Conservation (phyloP, 2,888 invertebrate species). For the Macaria liturata region DNA sequence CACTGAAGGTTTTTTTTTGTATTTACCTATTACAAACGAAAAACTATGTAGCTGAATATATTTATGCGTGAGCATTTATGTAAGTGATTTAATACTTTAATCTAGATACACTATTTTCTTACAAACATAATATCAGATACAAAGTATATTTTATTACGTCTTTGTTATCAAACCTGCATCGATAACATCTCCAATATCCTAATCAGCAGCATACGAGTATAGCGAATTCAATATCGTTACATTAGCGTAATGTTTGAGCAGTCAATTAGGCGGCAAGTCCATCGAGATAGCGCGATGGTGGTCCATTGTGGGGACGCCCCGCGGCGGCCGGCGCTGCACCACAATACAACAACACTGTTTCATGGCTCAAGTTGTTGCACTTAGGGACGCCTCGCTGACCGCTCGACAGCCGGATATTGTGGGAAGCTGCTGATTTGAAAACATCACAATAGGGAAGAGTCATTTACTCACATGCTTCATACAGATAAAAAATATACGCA, state of each 20-base stretch:
- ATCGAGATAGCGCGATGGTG: conserved; percentile 80
- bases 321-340: conserved; percentile 56
- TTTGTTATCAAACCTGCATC: conserved; percentile 24
- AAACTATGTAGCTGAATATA: too few relatives aligned
- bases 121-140: too few relatives aligned
- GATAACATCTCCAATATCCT: conserved; percentile 40
- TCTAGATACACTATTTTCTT: too few relatives aligned
- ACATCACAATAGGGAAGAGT: conserved; percentile 29
- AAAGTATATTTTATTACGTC: too few relatives aligned
- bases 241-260: conserved; percentile 79
- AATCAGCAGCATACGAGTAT: conserved; percentile 40
- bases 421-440: conserved; percentile 60
- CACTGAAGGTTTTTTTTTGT: too few relatives aligned
- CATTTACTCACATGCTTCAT: not conserved
- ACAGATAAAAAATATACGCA: too few relatives aligned
- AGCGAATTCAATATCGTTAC: conserved; percentile 66
- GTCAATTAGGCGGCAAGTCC: conserved; percentile 80
- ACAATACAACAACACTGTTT: conserved; percentile 71
- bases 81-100: too few relatives aligned
- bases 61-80: too few relatives aligned
- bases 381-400: conserved; percentile 73
- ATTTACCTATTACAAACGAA: too few relatives aligned
- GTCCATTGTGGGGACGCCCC: conserved; percentile 76
- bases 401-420: conserved; percentile 65
- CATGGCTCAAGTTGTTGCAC: conserved; percentile 73